phyloP scores from a whole-genome alignment of 2,888 invertebrate genomes.

The Synanthedon formicaeformis region DNA sequence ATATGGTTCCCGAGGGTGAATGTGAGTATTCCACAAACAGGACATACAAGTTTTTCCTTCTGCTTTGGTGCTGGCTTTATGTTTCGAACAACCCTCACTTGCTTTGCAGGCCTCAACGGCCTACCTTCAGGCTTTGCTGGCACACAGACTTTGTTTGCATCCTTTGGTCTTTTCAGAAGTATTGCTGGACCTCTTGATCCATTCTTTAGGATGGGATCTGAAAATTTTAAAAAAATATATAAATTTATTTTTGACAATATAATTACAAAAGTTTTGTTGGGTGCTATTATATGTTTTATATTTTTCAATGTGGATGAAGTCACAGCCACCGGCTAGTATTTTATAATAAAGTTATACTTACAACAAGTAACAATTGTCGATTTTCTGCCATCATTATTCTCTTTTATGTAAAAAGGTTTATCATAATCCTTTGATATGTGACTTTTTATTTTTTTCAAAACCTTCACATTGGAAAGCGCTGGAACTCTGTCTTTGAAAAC shows the following conservation, averaged over 20 bases:
- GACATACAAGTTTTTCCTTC: constrained; percentile 61
- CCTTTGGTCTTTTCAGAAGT: constrained; percentile 54
- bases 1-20: constrained; percentile 59
- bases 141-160: constrained; percentile 52
- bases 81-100: constrained; percentile 33
- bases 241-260: too few relatives aligned
- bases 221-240: constrained; percentile 6
- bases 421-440: too few relatives aligned
- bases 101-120: constrained; percentile 27
- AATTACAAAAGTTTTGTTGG: too few relatives aligned
- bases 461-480: constrained; percentile 47
- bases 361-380: constrained; percentile 61
- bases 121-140: constrained; percentile 22
- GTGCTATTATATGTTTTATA: too few relatives aligned
- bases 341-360: constrained; percentile 20
- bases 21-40: constrained; percentile 62
- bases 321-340: too few relatives aligned
- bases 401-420: constrained; percentile 10
- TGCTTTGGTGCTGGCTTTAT: constrained; percentile 34
- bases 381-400: constrained; percentile 22
- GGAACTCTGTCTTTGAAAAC: constrained; percentile 50
- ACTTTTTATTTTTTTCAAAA: constrained; percentile 38
- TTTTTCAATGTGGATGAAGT: too few relatives aligned
- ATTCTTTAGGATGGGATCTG: constrained; percentile 60
- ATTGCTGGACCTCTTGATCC: constrained; percentile 55